phyloP scores from a whole-genome alignment of 2,888 invertebrate species.

The Lottia gigantea region DNA sequence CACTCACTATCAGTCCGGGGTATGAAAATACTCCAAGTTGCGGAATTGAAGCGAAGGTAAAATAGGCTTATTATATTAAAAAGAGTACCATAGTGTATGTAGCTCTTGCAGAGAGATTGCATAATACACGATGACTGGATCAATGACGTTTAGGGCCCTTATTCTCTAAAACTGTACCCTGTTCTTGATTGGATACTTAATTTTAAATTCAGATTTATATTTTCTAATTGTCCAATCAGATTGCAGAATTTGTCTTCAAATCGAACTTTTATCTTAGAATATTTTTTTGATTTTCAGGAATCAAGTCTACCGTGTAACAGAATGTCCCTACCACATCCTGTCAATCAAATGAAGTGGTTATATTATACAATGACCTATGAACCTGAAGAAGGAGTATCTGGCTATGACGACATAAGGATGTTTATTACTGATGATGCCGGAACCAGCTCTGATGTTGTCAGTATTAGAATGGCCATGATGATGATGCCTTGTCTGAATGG shows the following conservation, averaged over 20 bases:
- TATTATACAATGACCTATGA: constrained; percentile 25
- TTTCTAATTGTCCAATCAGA: too few relatives aligned
- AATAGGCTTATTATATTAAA: too few relatives aligned
- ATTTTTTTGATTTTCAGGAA: background rate
- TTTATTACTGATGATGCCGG: constrained; percentile 24
- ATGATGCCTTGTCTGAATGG: constrained; percentile 30
- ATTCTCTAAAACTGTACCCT: too few relatives aligned
- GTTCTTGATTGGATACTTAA: too few relatives aligned
- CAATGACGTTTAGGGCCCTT: too few relatives aligned
- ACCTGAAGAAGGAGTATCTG: constrained; percentile 22
- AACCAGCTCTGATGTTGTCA: constrained; percentile 31
- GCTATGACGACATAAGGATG: constrained; percentile 28
- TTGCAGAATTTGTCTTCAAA: too few relatives aligned
- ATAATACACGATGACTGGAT: too few relatives aligned
- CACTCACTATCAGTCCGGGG: background rate
- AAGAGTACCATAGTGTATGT: too few relatives aligned
- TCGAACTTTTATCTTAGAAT: too few relatives aligned
- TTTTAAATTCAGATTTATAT: too few relatives aligned
- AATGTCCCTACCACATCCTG: constrained; percentile 17
- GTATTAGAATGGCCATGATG: constrained; percentile 29
- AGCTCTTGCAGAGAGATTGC: too few relatives aligned
- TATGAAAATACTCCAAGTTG: background rate
- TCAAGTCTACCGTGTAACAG: constrained; percentile 20
- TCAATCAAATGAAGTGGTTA: constrained; percentile 23
- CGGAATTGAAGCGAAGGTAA: background rate